Percentiles rank a stretch among this genome's conserved stretches.
Conservation (phyloP, 30 jellyfish, hydroid and myxozoan species). For the Cassiopea xamachana region DNA sequence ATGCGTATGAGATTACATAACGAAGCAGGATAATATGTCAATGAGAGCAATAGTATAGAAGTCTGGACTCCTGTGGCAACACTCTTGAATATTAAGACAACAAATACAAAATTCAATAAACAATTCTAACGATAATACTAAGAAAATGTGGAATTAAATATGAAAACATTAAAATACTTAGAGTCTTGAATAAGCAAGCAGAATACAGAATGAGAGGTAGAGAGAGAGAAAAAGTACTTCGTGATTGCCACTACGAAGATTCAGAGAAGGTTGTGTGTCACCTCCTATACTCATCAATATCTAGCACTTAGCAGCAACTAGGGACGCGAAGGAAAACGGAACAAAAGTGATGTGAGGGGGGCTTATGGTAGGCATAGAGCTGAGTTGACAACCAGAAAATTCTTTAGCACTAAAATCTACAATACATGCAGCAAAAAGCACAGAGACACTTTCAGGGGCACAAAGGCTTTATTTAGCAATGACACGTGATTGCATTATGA, state of each 20-base stretch:
- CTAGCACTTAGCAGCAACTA: background rate
- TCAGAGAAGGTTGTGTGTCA: background rate
- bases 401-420: background rate
- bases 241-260: background rate
- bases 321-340: background rate
- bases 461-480: background rate
- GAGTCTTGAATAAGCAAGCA: background rate
- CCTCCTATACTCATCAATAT: background rate
- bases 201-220: background rate
- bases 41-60: background rate
- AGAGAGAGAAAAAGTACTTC: background rate
- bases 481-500: background rate
- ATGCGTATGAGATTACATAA: too few relatives aligned
- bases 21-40: background rate
- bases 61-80: background rate
- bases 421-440: background rate
- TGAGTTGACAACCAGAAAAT: background rate
- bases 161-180: background rate
- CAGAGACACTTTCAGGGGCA: background rate
- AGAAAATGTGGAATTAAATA: background rate
- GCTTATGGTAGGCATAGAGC: background rate
- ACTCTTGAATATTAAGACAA: background rate
- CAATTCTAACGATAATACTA: background rate
- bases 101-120: background rate
- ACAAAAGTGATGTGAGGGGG: background rate